Conservation (phyloP, 2,888 invertebrate species). For the Noctua janthe region DNA sequence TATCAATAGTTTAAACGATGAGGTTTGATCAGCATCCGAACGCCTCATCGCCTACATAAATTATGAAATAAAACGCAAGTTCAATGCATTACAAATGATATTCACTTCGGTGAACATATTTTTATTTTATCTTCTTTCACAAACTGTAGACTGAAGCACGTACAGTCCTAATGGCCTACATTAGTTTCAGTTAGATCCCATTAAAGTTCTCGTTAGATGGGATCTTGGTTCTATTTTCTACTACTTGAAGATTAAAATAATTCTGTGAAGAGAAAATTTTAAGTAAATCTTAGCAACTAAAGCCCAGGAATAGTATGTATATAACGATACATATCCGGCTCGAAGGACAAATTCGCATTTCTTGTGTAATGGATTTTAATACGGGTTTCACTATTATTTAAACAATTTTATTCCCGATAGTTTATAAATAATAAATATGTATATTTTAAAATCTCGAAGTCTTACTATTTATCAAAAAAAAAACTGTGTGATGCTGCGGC, state of each 20-base stretch:
- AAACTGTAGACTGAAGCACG: constrained; percentile 50
- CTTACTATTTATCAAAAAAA: neutral
- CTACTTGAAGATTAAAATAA: constrained; percentile 36
- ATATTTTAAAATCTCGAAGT: neutral
- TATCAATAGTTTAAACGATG: constrained; percentile 8
- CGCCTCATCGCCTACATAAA: constrained; percentile 9
- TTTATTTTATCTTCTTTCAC: constrained; percentile 50
- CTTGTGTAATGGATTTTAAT: neutral
- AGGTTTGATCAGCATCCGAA: neutral
- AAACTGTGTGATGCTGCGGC: neutral
- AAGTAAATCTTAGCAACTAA: constrained; percentile 12
- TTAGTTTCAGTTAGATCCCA: constrained; percentile 58
- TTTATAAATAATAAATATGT: neutral
- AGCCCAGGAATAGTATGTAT: neutral
- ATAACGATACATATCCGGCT: neutral
- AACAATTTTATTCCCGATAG: too few species aligned
- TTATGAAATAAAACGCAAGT: constrained; percentile 34
- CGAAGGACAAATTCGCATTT: neutral
- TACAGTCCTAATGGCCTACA: constrained; percentile 56
- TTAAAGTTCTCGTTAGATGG: constrained; percentile 48
- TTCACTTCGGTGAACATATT: constrained; percentile 45
- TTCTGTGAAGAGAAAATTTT: neutral
- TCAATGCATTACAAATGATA: constrained; percentile 38
- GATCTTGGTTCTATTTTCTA: constrained; percentile 31
- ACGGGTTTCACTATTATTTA: neutral